Base-by-base conservation (phyloP, 1,140 invertebrate species). In the Drosophila parabipectinata region DNA sequence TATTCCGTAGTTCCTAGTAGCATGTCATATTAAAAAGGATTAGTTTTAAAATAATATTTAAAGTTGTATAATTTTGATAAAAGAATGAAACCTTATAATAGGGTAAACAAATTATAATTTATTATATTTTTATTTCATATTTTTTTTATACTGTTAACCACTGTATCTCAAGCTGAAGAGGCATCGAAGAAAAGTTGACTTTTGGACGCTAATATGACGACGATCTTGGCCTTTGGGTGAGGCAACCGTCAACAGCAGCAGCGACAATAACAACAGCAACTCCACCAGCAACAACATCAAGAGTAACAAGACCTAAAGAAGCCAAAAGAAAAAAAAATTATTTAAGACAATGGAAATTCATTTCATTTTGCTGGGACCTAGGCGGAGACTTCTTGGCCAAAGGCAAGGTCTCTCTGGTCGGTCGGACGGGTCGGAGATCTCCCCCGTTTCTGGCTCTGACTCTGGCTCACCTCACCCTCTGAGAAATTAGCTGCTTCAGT, bases 121-220 rank as follows among this genome's bases (percentile, higher is more conserved):
- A 21, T 3, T 21, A 7, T 7, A 6, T 28, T 28, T 15, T 15
- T 15, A 15, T 15, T n/a, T n/a, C n/a, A n/a, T n/a, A n/a, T n/a
- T n/a, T 15, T 15, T 15, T 15, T 15, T 15, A 15, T 15, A 15
- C 15, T 5, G 45, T 1, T 0, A 10, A 21, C 51, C 72, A 75
- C 72, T 53, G 48, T 74, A 24, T 30, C 3, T 3, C n/a, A 24
- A 60, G 41, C 3, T 66, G 72, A 75, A 74, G 72, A 87, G 75
- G 82, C 81, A 78, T 74, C 74, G 72, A 75, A 66, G 61, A 53
- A 32, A 21, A 64, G 80, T 82, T 87, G 83, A 85, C 78, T 85
- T 85, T 87, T 82, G 78, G 78, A 85, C 81, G 82, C 66, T 87
- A 87, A 88, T 87, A 87, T 87, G 82, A 87, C 82, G 81, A 85